These are phyloP conservation scores for Ischnura elegans DNA, from an alignment of 2,888 invertebrate species.

Conservation along the genomic window DNA sequence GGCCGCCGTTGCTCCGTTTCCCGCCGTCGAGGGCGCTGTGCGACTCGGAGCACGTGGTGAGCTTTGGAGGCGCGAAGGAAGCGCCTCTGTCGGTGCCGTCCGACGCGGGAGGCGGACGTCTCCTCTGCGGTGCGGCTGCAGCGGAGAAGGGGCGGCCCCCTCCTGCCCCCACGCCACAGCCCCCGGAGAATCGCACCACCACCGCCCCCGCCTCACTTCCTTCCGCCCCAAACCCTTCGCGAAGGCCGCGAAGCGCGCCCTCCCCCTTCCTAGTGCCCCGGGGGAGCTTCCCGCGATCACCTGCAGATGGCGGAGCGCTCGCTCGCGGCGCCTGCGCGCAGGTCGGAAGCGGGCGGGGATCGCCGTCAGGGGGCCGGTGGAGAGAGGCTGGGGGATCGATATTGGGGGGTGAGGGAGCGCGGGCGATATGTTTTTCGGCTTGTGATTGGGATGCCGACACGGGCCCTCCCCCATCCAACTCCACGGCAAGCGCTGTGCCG, in stretches of 20 bases:
- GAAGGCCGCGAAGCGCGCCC: neutral
- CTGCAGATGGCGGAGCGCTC: neutral
- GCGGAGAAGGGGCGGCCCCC: neutral
- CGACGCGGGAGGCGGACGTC: neutral
- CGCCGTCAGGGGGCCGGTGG: neutral
- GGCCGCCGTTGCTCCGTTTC: neutral
- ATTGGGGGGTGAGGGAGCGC: neutral
- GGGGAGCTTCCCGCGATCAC: neutral
- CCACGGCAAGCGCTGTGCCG: neutral
- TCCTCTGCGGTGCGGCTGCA: neutral
- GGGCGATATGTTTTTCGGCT: neutral
- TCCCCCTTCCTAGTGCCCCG: neutral
- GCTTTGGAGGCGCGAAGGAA: neutral
- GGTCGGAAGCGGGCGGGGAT: slow-evolving; percentile 9
- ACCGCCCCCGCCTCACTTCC: neutral
- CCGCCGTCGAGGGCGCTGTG: neutral
- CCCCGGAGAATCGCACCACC: neutral
- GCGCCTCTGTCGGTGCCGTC: neutral
- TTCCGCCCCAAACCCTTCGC: neutral
- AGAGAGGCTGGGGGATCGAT: neutral
- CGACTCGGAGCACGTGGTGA: slow-evolving; percentile 1
- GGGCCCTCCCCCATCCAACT: neutral
- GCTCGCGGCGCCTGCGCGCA: neutral
- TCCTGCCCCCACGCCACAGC: neutral
- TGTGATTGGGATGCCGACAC: slow-evolving; percentile 18